Evolutionary conservation across 2,797 vertebrate genomes (phyloP), one percentile per base, ranked within the genome.

Genomic region (Takifugu rubripes): DNA sequence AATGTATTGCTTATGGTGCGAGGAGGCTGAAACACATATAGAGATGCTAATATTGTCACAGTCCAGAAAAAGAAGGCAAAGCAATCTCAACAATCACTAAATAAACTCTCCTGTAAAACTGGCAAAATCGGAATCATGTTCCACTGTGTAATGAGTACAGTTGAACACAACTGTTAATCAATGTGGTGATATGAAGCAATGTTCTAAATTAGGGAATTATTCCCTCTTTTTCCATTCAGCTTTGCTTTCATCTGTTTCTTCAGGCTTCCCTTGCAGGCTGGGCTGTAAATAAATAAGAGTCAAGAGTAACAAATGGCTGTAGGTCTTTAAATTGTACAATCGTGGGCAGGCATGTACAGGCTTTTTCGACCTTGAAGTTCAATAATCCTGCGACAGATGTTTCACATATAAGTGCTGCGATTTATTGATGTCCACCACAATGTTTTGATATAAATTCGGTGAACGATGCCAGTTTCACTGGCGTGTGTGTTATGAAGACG

Each of bases 131-230:
- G 52, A 73, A 71, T 80, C 69, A 64, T 76, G 65, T 59, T 70
- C 72, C 12, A 5, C 16, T 2, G 1, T 53, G 54, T 66, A 78
- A 78, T 75, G 72, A 74, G 42, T 54, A 66, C 61, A 77, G 75
- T 77, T 66, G 58, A 58, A 66, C 72, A 83, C 83, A 71, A 76
- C 84, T 85, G 70, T 84, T 14, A 63, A 52, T 60, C 63, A 74
- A 84, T 84, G 68, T 75, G 72, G 80, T 40, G 75, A 80, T 53
- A 67, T 56, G 42, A 63, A 72, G 74, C 72, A 72, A 74, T 80
- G 75, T 66, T 76, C 60, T 55, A 36, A 73, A 75, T 16, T 12
- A 59, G 55, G 66, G 69, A 75, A 72, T 78, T 74, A 52, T 62
- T 67, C 53, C 47, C 29, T 65, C 51, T 54, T 46, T 70, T 21